These are phyloP conservation scores for Grammomys dolichurus DNA, from an alignment of 2,113 vertebrate species.

Conservation along the genomic window DNA sequence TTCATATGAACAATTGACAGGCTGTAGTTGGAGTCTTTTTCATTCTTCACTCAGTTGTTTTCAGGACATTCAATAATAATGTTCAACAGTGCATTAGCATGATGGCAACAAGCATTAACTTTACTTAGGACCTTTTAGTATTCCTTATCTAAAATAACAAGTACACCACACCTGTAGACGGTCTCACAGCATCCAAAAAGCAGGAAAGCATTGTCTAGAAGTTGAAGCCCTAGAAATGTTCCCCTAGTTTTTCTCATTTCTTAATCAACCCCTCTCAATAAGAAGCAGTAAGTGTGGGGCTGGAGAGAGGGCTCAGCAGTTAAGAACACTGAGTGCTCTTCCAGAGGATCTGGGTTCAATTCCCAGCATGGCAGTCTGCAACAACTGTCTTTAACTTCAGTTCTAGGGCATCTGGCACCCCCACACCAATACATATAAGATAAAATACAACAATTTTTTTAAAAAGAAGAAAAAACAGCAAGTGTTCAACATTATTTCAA, in stretches of 20 bases:
- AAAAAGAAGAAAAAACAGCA: not conserved
- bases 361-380: no score
- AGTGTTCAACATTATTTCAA: not conserved
- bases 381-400: no score
- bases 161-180: not conserved
- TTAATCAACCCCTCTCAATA: not conserved
- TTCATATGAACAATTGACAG: slow-evolving; percentile 87
- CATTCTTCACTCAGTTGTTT: slow-evolving; percentile 85
- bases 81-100: slow-evolving; percentile 59
- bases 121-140: slow-evolving; percentile 64
- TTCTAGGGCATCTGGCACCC: no score
- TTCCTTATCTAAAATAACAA: slow-evolving; percentile 51
- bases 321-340: no score
- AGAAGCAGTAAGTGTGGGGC: not conserved
- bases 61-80: slow-evolving; percentile 79
- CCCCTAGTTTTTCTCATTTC: not conserved
- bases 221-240: not conserved
- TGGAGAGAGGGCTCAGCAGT: no score
- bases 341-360: no score
- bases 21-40: slow-evolving; percentile 83
- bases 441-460: no score
- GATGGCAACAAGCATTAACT: slow-evolving; percentile 61
- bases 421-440: no score
- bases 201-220: slow-evolving; percentile 26
- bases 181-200: slow-evolving; percentile 37